Percentiles rank a stretch among this genome's conserved stretches.
Evolutionary conservation across 2,888 invertebrate genomes (phyloP).

Genomic region (Malthinus seriepunctatus): DNA sequence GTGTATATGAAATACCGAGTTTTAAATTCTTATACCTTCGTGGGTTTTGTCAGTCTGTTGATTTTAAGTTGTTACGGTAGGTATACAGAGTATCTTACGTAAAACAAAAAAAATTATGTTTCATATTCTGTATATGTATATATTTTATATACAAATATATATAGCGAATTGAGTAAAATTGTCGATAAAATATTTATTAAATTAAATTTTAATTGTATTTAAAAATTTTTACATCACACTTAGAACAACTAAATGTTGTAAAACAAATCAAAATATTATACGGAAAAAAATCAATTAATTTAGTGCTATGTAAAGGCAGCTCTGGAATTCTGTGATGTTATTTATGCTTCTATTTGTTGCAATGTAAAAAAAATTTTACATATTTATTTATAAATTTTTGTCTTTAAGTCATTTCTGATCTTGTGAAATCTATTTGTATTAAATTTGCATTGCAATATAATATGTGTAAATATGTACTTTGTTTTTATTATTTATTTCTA

Average conservation of each 20-base stretch:
- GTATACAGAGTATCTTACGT: background rate
- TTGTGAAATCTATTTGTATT: conserved; percentile 27
- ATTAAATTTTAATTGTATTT: conserved; percentile 17
- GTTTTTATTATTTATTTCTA: conserved; percentile 7
- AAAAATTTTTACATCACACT: conserved; percentile 21
- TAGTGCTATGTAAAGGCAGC: conserved; percentile 28
- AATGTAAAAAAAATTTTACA: conserved; percentile 18
- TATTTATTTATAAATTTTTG: conserved; percentile 15
- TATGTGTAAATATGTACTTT: conserved; percentile 24
- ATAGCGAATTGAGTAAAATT: conserved; percentile 7
- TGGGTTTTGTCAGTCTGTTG: conserved; percentile 11
- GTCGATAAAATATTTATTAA: conserved; percentile 15
- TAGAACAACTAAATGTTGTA: conserved; percentile 10
- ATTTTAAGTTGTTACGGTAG: conserved; percentile 17
- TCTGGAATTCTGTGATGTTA: conserved; percentile 35
- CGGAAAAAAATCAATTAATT: conserved; percentile 11
- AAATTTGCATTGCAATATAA: conserved; percentile 30
- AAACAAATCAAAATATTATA: conserved; percentile 15
- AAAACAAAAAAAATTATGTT: conserved; percentile 7
- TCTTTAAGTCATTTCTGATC: conserved; percentile 12
- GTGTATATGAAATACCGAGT: conserved; percentile 18
- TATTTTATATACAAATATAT: background rate
- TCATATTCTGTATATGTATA: conserved; percentile 1
- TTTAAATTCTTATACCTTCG: conserved; percentile 16
- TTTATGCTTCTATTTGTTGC: conserved; percentile 27